These are phyloP conservation scores for Ptilodon capucinus DNA, from an alignment of 2,888 invertebrate species.

Conservation along the genomic window DNA sequence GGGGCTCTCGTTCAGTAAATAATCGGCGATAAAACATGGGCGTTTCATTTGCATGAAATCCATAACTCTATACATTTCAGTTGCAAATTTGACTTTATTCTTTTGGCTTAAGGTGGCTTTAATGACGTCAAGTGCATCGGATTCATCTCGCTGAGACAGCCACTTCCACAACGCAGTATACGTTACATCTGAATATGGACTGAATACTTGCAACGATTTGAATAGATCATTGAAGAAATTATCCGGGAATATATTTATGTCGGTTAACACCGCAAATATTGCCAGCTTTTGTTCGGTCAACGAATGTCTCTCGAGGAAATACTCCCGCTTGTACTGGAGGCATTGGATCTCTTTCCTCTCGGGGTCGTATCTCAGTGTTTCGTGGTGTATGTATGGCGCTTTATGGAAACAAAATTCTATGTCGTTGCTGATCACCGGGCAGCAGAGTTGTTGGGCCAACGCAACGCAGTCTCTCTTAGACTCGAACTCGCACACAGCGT, in stretches of 20 bases:
- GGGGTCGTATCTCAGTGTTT: slow-evolving; percentile 16
- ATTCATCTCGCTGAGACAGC: too few species aligned
- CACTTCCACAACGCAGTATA: too few species aligned
- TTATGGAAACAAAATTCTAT: slow-evolving; percentile 41
- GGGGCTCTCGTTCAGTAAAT: too few species aligned
- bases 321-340: slow-evolving; percentile 24
- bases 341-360: slow-evolving; percentile 17
- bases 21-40: too few species aligned
- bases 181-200: too few species aligned
- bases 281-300: slow-evolving; percentile 33
- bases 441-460: slow-evolving; percentile 40
- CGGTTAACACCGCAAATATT: slow-evolving; percentile 37
- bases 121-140: too few species aligned
- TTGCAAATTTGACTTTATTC: too few species aligned
- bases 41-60: too few species aligned
- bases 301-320: slow-evolving; percentile 27
- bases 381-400: slow-evolving; percentile 36
- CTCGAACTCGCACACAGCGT: slow-evolving; percentile 36
- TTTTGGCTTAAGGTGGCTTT: too few species aligned
- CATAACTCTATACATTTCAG: too few species aligned
- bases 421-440: slow-evolving; percentile 45
- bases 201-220: slow-evolving; percentile 1
- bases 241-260: slow-evolving; percentile 29
- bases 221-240: slow-evolving; percentile 30
- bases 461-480: slow-evolving; percentile 42